Evolutionary conservation across 2,113 vertebrate species (phyloP), one percentile per base, ranked within the genome.

Genomic region (Oryzias melastigma): DNA sequence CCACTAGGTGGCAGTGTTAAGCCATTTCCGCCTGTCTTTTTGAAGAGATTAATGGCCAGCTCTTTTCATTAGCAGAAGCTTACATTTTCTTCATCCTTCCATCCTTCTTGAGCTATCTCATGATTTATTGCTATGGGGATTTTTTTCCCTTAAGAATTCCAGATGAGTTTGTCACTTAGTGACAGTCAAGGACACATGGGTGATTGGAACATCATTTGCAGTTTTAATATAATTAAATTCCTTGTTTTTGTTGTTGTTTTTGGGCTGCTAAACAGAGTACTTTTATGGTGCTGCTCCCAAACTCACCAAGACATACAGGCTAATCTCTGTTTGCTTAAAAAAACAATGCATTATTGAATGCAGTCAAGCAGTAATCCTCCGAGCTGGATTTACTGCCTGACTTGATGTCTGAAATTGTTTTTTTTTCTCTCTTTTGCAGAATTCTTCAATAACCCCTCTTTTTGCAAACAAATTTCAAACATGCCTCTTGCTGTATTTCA

Each of bases 1-100:
- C 87, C 90, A 91, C 87, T 88, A 90, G 91, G 65, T 79, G 90
- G 90, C 84, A 63, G 68, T 71, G 50, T 85, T 62, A 75, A 66
- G 57, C 64, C 27, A n/a, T 55, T 55, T 60, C 54, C 10, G 35
- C 42, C 7, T 50, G 15, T 13, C 7, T 49, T 50, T 20, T 22
- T 20, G 5, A 13, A 7, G 25, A 50, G 35, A 55, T n/a, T 70
- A 29, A 58, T n/a, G 22, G 13, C 1, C 1, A 20, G 14, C 35
- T 44, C 35, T 52, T 52, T 53, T 49, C 35, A 48, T 24, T 17
- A 50, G 53, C 14, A 66, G 53, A 62, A 17, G 15, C 13, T 19
- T 1, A 14, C 27, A 18, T 51, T 56, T 55, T 12, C 62, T 19
- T 72, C 46, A 5, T 16, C 13, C 15, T 57, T 41, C 20, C 51